These are phyloP conservation scores for Leucoraja ocellata DNA, from an alignment of 2,797 vertebrate genomes.

Conservation along the genomic window DNA sequence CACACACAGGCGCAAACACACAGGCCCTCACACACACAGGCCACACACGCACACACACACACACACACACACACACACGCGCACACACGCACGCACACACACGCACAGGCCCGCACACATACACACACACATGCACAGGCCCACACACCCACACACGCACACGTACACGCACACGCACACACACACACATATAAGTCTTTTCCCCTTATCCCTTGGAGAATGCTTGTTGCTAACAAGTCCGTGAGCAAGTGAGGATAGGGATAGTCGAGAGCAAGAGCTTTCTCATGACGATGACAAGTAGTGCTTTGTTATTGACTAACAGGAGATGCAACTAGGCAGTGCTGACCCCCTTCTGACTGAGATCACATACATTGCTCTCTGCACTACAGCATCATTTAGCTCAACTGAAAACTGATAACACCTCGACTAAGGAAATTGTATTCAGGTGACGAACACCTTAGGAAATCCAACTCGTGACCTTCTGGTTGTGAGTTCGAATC, in stretches of 20 bases:
- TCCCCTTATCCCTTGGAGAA: background rate
- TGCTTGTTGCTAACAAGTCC: background rate
- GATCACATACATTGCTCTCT: background rate
- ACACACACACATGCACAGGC: too few species aligned
- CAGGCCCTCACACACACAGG: too few species aligned
- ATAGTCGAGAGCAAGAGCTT: background rate
- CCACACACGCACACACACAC: too few species aligned
- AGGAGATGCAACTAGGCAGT: background rate
- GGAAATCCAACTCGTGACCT: background rate
- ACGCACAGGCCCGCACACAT: too few species aligned
- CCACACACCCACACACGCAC: too few species aligned
- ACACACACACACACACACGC: too few species aligned
- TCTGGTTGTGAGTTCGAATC: background rate
- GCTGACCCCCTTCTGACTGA: background rate
- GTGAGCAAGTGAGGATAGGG: background rate
- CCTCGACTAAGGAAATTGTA: slow-evolving; percentile 3
- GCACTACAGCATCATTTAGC: background rate
- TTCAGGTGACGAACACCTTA: background rate
- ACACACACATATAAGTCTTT: background rate
- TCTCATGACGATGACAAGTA: background rate
- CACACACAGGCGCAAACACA: too few species aligned
- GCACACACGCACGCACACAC: too few species aligned
- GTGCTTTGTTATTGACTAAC: slow-evolving; percentile 1
- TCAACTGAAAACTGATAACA: slow-evolving; percentile 5
- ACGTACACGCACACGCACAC: too few species aligned